Conservation (phyloP, 2,113 vertebrate species). For the human (Homo sapiens) region GRCh38 chr5:33265001-33265500, state of each 20-base stretch:
- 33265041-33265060: background rate
- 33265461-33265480: no score
- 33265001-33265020: background rate
- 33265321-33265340: background rate
- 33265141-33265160: background rate
- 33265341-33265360: background rate
- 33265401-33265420: no score
- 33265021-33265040: background rate
- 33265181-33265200: background rate
- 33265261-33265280: background rate
- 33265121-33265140: background rate
- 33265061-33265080: background rate
- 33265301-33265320: no score
- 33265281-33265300: background rate
- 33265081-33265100: background rate
- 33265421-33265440: no score
- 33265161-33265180: background rate
- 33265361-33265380: background rate
- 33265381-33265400: background rate
- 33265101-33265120: background rate
- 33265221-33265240: background rate
- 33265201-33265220: background rate
- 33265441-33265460: no score
- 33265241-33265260: background rate
- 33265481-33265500: no score